Evolutionary conservation across 1,140 invertebrate genomes (phyloP).

Genomic region (Gryon sp.): DNA sequence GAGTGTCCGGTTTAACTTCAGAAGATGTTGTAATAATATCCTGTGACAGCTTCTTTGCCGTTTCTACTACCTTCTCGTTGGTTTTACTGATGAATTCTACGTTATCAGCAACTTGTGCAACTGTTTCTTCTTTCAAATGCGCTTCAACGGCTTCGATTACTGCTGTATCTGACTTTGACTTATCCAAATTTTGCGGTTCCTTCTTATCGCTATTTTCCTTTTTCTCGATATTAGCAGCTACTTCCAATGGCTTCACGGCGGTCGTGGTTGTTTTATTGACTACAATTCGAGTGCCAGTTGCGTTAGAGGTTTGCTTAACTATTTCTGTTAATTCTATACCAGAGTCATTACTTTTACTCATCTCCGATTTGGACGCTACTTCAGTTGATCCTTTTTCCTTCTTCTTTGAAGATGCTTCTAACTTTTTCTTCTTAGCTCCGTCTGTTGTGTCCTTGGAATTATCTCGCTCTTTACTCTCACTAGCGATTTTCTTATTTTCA

Average conservation of each 20-base stretch:
- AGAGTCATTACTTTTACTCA: constrained; percentile 25
- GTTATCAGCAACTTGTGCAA: not conserved
- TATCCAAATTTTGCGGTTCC: not conserved
- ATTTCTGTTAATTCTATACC: constrained; percentile 68
- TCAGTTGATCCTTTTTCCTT: constrained; percentile 11
- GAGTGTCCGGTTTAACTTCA: constrained; percentile 3
- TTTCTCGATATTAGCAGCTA: constrained; percentile 65
- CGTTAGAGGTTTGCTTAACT: constrained; percentile 68
- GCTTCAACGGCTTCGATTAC: not conserved
- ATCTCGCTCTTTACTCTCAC: constrained; percentile 3
- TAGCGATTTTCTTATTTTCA: constrained; percentile 14
- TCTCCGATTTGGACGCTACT: constrained; percentile 4
- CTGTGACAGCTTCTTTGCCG: not conserved
- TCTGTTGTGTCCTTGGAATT: constrained; percentile 20
- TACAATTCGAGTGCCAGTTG: constrained; percentile 74
- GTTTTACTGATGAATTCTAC: too few relatives aligned
- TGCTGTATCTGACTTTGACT: not conserved
- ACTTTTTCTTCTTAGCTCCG: not conserved
- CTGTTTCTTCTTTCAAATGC: constrained; percentile 1
- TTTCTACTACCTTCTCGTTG: constrained; percentile 10
- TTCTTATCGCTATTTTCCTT: constrained; percentile 12
- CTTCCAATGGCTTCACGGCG: constrained; percentile 73
- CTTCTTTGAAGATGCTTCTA: constrained; percentile 6
- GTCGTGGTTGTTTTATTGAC: constrained; percentile 76
- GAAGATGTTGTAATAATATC: not conserved